phyloP scores from a whole-genome alignment of 2,797 vertebrate species.

The Crocodylus rhombifer region DNA sequence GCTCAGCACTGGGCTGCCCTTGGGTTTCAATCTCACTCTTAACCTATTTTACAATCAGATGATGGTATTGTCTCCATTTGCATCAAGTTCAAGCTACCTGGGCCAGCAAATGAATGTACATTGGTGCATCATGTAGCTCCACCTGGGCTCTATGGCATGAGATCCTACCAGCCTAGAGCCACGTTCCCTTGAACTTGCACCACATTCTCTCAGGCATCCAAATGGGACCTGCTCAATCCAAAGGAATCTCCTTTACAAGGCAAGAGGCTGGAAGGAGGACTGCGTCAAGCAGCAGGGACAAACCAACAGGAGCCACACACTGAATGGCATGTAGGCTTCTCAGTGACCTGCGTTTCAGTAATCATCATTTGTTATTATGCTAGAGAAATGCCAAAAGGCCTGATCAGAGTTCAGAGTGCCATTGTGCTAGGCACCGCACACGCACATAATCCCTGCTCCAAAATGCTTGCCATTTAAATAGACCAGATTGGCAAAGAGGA shows the following conservation, averaged over 20 bases:
- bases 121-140: too few species aligned
- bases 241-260: too few species aligned
- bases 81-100: background rate
- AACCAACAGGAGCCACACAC: background rate
- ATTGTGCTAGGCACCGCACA: background rate
- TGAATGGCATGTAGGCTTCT: background rate
- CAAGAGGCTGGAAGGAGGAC: background rate
- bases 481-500: background rate
- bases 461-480: background rate
- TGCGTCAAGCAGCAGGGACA: background rate
- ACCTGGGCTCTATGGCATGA: too few species aligned
- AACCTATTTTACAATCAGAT: background rate
- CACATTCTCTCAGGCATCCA: background rate
- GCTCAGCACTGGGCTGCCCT: accelerated
- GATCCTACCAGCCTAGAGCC: background rate
- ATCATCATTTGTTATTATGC: background rate
- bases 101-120: background rate
- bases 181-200: background rate
- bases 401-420: accelerated
- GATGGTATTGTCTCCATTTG: background rate
- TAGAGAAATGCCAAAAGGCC: background rate
- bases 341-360: background rate
- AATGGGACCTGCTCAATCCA: background rate
- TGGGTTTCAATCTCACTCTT: background rate
- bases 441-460: background rate